These are phyloP conservation scores for Brachypalpus laphriformis DNA, from an alignment of 2,888 invertebrate species.

Conservation along the genomic window DNA sequence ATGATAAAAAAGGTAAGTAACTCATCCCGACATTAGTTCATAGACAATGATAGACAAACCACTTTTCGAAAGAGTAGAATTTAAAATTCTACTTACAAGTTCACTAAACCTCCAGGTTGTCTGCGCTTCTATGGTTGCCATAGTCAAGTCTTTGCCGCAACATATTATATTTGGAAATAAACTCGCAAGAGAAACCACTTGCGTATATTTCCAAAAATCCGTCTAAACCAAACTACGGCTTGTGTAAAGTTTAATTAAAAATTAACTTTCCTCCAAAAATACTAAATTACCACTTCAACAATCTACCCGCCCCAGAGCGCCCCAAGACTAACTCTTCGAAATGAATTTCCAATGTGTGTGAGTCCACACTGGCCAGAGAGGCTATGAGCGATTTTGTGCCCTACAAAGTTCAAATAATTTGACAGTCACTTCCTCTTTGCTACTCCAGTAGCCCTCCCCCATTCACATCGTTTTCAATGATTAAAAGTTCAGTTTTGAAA, in stretches of 20 bases:
- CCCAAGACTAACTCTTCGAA: constrained; percentile 3
- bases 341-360: constrained; percentile 22
- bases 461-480: constrained; percentile 48
- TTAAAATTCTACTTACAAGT: too few species aligned
- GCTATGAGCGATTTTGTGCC: not conserved
- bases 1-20: too few species aligned
- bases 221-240: not conserved
- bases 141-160: too few species aligned
- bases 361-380: constrained; percentile 4
- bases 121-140: too few species aligned
- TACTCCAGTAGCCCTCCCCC: too few species aligned
- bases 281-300: constrained; percentile 22
- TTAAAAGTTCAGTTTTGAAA: constrained; percentile 67
- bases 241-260: constrained; percentile 16
- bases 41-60: too few species aligned
- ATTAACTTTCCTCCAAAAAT: not conserved
- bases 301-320: not conserved
- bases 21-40: too few species aligned
- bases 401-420: constrained; percentile 58
- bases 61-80: too few species aligned
- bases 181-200: not conserved
- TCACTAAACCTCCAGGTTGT: too few species aligned
- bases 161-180: not conserved
- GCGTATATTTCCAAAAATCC: not conserved
- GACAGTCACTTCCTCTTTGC: constrained; percentile 9